Percentiles rank a stretch among this genome's conserved stretches.
These are phyloP conservation scores for Drosophila cardini DNA, from an alignment of 1,140 invertebrate genomes.

Conservation along the genomic window DNA sequence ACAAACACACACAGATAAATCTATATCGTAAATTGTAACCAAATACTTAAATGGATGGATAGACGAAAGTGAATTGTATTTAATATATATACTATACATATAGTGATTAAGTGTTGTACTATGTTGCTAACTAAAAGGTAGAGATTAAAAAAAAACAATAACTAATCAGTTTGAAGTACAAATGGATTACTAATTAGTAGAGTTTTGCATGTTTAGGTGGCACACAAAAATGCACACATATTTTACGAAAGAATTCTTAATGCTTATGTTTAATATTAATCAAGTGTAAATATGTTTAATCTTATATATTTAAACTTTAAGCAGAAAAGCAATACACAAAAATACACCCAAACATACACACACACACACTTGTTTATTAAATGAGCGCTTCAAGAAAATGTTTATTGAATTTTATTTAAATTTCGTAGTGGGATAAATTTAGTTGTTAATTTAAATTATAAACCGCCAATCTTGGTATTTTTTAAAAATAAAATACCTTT, in stretches of 20 bases:
- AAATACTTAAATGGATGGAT: constrained; percentile 55
- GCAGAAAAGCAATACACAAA: constrained; percentile 53
- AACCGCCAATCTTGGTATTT: too few relatives aligned
- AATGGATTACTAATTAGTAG: constrained; percentile 69
- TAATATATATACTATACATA: constrained; percentile 57
- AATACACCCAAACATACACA: constrained; percentile 42
- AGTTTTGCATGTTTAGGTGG: constrained; percentile 61
- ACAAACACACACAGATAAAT: constrained; percentile 49
- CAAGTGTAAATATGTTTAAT: constrained; percentile 75
- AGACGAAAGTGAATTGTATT: constrained; percentile 60
- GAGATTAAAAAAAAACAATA: constrained; percentile 12
- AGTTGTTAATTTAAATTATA: too few relatives aligned
- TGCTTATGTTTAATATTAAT: constrained; percentile 70
- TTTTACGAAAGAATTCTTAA: constrained; percentile 35
- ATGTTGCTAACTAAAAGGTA: constrained; percentile 50
- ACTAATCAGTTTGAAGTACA: constrained; percentile 63
- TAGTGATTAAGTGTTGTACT: constrained; percentile 74
- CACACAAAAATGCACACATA: constrained; percentile 52
- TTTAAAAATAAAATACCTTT: too few relatives aligned
- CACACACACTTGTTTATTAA: constrained; percentile 46
- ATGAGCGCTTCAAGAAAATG: constrained; percentile 58
- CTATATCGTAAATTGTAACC: constrained; percentile 50
- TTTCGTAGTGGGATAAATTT: neutral
- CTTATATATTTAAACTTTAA: constrained; percentile 51
- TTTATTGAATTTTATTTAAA: neutral